Percentiles rank a stretch among this genome's conserved stretches.
Evolutionary conservation across 1,140 invertebrate species (phyloP).

Genomic region (Rhysida immarginata): DNA sequence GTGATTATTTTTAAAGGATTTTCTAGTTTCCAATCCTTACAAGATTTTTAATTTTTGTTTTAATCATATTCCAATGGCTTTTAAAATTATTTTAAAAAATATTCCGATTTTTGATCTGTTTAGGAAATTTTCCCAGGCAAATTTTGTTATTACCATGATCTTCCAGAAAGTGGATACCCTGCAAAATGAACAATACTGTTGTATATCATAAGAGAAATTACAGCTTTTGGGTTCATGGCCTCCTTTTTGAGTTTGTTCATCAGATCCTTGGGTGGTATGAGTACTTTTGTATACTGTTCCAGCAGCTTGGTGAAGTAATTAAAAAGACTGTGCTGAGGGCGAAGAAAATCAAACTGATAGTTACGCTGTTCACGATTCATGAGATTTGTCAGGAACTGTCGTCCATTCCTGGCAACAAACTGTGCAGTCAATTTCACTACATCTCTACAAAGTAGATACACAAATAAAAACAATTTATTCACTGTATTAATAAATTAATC

Average conservation of each 20-base stretch:
- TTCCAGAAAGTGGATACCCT: not conserved
- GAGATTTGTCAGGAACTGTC: slow-evolving; percentile 92
- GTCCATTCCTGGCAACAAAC: slow-evolving; percentile 95
- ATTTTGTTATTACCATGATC: too few relatives aligned
- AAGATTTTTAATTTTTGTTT: too few relatives aligned
- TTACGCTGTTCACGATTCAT: slow-evolving; percentile 98
- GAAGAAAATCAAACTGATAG: slow-evolving; percentile 96
- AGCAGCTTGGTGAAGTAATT: slow-evolving; percentile 96
- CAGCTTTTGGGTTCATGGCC: slow-evolving; percentile 45
- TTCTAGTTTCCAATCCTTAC: too few relatives aligned
- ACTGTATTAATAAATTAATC: too few relatives aligned
- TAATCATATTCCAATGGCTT: too few relatives aligned
- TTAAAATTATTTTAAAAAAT: too few relatives aligned
- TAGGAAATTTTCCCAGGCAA: too few relatives aligned
- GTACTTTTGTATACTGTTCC: slow-evolving; percentile 93
- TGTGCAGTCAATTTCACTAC: slow-evolving; percentile 96
- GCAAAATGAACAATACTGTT: not conserved
- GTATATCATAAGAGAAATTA: slow-evolving; percentile 17
- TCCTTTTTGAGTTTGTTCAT: slow-evolving; percentile 64
- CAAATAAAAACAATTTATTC: too few relatives aligned
- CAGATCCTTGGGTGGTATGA: slow-evolving; percentile 87
- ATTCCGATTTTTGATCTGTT: too few relatives aligned
- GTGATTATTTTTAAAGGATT: too few relatives aligned
- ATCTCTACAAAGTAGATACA: slow-evolving; percentile 64
- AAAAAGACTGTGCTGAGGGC: slow-evolving; percentile 96